Evolutionary conservation across 1,140 invertebrate genomes (phyloP).

Genomic region (silkworm (Bombyx mori)): DNA sequence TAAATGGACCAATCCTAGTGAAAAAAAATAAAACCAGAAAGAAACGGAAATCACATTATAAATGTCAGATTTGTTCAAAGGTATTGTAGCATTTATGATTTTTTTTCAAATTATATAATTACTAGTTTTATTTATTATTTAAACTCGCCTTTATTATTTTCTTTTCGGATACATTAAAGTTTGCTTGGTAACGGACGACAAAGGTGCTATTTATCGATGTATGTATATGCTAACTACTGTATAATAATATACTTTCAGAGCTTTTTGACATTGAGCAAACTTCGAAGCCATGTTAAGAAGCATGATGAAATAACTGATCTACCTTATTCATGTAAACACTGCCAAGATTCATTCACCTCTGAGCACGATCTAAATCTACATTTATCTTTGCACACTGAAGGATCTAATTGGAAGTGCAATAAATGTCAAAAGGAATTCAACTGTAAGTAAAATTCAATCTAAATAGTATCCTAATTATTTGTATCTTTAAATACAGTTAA

Average conservation of each 20-base stretch:
- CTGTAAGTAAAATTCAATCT: conserved; percentile 22
- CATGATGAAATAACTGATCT: conserved; percentile 14
- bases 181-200: too few species aligned
- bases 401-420: conserved; percentile 37
- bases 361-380: conserved; percentile 46
- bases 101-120: too few species aligned
- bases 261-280: conserved; percentile 27
- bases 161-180: too few species aligned
- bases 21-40: too few species aligned
- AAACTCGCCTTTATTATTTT: too few species aligned
- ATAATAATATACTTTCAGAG: conserved; percentile 23
- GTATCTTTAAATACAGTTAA: neutral
- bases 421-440: conserved; percentile 44
- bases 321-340: conserved; percentile 27
- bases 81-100: too few species aligned
- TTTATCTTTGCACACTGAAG: conserved; percentile 31
- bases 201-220: too few species aligned
- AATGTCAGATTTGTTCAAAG: too few species aligned
- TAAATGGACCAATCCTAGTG: too few species aligned
- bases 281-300: conserved; percentile 29
- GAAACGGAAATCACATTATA: too few species aligned
- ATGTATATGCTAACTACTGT: too few species aligned
- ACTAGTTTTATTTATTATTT: too few species aligned
- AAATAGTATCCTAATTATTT: neutral
- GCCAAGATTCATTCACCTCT: conserved; percentile 43